Conservation (phyloP, 2,888 invertebrate genomes). For the Apotomis betuletana region DNA sequence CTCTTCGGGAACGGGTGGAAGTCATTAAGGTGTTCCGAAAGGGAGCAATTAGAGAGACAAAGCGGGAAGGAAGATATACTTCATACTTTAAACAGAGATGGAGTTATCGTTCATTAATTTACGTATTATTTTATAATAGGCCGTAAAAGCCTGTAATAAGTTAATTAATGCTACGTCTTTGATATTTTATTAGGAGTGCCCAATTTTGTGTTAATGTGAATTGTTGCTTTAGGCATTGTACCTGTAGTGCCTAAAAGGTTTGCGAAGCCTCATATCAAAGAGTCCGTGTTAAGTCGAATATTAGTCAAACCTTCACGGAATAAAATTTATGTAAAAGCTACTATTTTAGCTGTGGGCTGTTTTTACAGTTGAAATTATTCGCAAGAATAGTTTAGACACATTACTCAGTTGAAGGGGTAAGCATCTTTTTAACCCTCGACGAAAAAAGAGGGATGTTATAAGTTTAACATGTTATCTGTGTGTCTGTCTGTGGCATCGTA, state of each 20-base stretch:
- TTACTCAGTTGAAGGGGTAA: too few relatives aligned
- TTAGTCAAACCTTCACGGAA: background rate
- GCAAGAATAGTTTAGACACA: too few relatives aligned
- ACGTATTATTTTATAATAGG: slow-evolving; percentile 32
- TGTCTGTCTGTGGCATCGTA: too few relatives aligned
- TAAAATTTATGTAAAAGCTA: too few relatives aligned
- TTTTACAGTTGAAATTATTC: too few relatives aligned
- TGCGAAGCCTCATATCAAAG: slow-evolving; percentile 16
- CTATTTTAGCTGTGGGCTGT: too few relatives aligned
- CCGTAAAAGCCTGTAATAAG: slow-evolving; percentile 37
- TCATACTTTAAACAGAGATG: slow-evolving; percentile 52
- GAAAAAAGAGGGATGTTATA: too few relatives aligned
- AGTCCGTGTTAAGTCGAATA: background rate
- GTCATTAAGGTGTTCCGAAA: slow-evolving; percentile 71
- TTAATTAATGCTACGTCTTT: slow-evolving; percentile 35
- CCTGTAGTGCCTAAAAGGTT: background rate
- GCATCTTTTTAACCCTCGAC: too few relatives aligned
- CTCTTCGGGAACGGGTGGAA: slow-evolving; percentile 71
- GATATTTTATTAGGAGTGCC: slow-evolving; percentile 26
- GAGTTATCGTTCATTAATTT: slow-evolving; percentile 44
- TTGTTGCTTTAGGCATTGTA: slow-evolving; percentile 2
- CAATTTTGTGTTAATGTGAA: background rate
- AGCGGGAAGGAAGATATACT: slow-evolving; percentile 53
- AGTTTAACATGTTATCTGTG: too few relatives aligned
- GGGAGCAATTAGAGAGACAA: slow-evolving; percentile 72